These are phyloP conservation scores for Drosophila neonasuta DNA, from an alignment of 2,888 invertebrate species.

Conservation along the genomic window DNA sequence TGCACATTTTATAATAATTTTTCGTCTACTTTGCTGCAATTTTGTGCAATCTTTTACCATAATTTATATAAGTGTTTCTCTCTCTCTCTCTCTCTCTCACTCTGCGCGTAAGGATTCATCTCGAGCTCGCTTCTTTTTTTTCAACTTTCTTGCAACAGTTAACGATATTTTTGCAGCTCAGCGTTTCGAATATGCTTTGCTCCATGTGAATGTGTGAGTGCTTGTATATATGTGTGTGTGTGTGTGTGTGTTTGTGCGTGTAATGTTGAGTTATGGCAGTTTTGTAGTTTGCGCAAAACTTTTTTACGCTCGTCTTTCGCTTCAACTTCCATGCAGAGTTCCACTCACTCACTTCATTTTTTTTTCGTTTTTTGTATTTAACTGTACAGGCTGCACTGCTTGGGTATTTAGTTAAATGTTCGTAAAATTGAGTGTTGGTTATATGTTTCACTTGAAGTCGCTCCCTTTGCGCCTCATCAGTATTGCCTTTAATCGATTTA, in stretches of 20 bases:
- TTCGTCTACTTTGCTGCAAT: slow-evolving; percentile 76
- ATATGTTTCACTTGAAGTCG: slow-evolving; percentile 53
- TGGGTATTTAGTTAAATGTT: slow-evolving; percentile 74
- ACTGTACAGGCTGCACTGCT: slow-evolving; percentile 12
- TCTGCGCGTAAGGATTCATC: slow-evolving; percentile 43
- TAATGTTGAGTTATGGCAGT: slow-evolving; percentile 76
- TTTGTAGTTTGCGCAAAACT: slow-evolving; percentile 72
- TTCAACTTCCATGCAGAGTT: slow-evolving; percentile 21
- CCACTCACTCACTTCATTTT: not conserved
- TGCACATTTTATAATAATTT: slow-evolving; percentile 76
- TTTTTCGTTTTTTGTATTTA: not conserved
- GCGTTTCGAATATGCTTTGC: slow-evolving; percentile 58
- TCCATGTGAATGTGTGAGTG: slow-evolving; percentile 12
- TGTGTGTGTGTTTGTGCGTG: slow-evolving; percentile 48
- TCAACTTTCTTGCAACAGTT: slow-evolving; percentile 53
- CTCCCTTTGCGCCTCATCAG: slow-evolving; percentile 7
- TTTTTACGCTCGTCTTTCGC: slow-evolving; percentile 58
- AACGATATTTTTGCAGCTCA: slow-evolving; percentile 60
- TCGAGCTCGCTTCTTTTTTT: slow-evolving; percentile 23
- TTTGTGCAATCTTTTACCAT: slow-evolving; percentile 71
- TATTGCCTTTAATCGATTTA: slow-evolving; percentile 68
- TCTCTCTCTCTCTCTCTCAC: not conserved
- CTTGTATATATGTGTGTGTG: slow-evolving; percentile 23
- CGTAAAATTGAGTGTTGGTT: slow-evolving; percentile 69
- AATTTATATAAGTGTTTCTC: slow-evolving; percentile 64